A percentile compares a stretch with the other conserved stretches of the same genome.
These are phyloP conservation scores for Coelopa pilipes DNA, from an alignment of 2,888 invertebrate genomes.

Conservation along the genomic window DNA sequence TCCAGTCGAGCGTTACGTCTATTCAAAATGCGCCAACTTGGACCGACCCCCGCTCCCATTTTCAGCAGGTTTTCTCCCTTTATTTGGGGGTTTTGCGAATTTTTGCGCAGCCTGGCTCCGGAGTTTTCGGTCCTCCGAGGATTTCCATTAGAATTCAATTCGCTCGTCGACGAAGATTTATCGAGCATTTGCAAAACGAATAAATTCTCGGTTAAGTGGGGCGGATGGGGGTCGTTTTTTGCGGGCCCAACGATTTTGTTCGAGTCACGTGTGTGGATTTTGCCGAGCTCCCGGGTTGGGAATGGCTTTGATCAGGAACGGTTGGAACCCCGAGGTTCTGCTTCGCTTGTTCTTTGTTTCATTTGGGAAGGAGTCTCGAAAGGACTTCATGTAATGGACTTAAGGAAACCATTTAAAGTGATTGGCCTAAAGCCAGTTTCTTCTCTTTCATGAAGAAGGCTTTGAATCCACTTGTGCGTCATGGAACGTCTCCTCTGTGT, in stretches of 20 bases:
- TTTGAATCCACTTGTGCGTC: no score
- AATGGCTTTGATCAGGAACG: no score
- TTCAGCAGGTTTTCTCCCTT: background rate
- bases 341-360: no score
- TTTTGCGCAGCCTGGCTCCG: slow-evolving; percentile 20
- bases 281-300: no score
- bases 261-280: no score
- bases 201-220: slow-evolving; percentile 59
- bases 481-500: no score
- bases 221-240: background rate
- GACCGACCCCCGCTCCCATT: background rate
- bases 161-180: slow-evolving; percentile 40
- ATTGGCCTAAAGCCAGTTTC: no score
- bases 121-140: slow-evolving; percentile 10
- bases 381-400: no score
- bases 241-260: background rate
- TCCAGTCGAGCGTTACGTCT: slow-evolving; percentile 30
- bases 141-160: slow-evolving; percentile 34
- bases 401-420: no score
- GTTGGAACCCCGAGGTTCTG: no score
- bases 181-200: slow-evolving; percentile 45
- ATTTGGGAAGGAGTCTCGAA: no score
- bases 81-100: background rate
- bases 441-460: no score
- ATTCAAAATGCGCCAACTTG: slow-evolving; percentile 27